Base-by-base conservation (phyloP, 1,140 invertebrate genomes). In the Papilio polytes region DNA sequence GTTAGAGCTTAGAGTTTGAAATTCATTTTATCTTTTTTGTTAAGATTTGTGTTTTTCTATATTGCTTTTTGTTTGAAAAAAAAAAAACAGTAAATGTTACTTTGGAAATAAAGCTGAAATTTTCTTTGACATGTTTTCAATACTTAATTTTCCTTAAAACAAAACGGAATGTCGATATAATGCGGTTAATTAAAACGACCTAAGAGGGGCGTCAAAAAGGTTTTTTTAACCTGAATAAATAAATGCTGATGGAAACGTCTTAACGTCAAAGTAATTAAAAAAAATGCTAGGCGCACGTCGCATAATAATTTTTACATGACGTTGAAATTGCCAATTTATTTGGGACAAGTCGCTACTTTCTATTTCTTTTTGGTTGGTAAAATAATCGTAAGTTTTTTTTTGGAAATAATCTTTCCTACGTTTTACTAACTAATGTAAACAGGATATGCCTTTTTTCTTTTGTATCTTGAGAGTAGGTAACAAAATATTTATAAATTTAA, bases 241-340 rank as follows among this genome's bases (percentile, higher is more conserved):
- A 51, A 76, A 51, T 76, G 20, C 74, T 51, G 41, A 76, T 76
- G 44, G 74, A 76, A 48, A 76, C 41, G 20, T 76, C 74, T 76
- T 76, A 74, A 76, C 74, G 74, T 76, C 74, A 15, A 76, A 76
- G n/a, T 76, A 53, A 76, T 76, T 76, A 73, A 76, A 76, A 36
- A 74, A 74, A 76, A 76, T 15, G 74, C n/a, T 20, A 51, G 74
- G 12, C n/a, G 74, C 74, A 76, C 74, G 41, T 76, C 74, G 41
- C 44, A 10, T 22, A 53, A 53, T 46, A 76, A 51, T 76, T 76
- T 74, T 76, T 76, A 9, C 74, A 46, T 76, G 74, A 76, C 44
- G 2, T 48, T 48, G 31, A 76, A 76, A 76, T 76, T 46, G 44
- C 12, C 74, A 76, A 76, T 76, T 76, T 48, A 76, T 76, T 70